phyloP scores from a whole-genome alignment of 2,888 invertebrate species.

The Diaprepes abbreviatus region DNA sequence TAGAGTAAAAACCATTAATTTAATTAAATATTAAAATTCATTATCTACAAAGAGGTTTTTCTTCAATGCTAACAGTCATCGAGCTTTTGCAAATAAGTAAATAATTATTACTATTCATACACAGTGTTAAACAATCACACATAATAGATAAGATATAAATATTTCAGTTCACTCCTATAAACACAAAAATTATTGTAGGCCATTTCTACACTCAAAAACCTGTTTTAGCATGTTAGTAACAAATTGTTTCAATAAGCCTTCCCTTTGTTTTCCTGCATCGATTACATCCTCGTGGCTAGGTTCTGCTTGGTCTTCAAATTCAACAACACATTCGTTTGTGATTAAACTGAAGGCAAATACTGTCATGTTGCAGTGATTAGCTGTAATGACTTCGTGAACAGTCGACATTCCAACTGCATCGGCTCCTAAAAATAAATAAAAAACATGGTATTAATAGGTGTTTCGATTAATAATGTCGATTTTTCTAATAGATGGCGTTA shows the following conservation, averaged over 20 bases:
- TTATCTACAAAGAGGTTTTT: too few relatives aligned
- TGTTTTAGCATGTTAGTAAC: conserved; percentile 73
- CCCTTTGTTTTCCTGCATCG: conserved; percentile 78
- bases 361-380: conserved; percentile 91
- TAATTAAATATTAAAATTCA: too few relatives aligned
- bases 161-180: too few relatives aligned
- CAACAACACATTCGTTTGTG: conserved; percentile 89
- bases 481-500: too few relatives aligned
- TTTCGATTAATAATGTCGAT: too few relatives aligned
- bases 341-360: conserved; percentile 95
- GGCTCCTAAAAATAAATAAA: conserved; percentile 70
- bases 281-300: conserved; percentile 89
- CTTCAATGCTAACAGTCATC: too few relatives aligned
- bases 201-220: conserved; percentile 20
- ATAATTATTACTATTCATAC: too few relatives aligned
- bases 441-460: too few relatives aligned
- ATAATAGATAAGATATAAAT: too few relatives aligned
- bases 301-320: conserved; percentile 81
- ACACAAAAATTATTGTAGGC: background rate
- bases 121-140: too few relatives aligned
- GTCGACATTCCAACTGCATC: conserved; percentile 90
- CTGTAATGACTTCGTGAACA: conserved; percentile 86
- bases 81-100: too few relatives aligned
- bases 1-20: too few relatives aligned
- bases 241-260: conserved; percentile 76